phyloP scores from a whole-genome alignment of 1,140 invertebrate species.

The Rhynchophorus ferrugineus region DNA sequence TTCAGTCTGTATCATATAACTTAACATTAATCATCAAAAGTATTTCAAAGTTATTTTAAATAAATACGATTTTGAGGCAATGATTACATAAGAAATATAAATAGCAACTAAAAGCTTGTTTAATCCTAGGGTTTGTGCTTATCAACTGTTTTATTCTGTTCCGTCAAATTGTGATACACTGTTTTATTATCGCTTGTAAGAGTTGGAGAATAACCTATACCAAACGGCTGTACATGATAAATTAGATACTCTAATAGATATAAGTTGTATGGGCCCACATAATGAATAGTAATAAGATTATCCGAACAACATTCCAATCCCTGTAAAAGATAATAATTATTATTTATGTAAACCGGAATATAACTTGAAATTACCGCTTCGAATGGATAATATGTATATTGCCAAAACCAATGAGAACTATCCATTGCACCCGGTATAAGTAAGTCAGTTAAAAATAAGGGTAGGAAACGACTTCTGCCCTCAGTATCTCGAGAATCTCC shows the following conservation, averaged over 20 bases:
- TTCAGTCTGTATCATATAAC: no score
- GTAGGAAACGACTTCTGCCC: conserved; percentile 86
- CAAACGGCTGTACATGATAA: conserved; percentile 88
- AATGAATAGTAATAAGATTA: conserved; percentile 92
- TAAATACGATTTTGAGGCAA: no score
- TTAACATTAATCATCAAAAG: no score
- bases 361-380: conserved; percentile 55
- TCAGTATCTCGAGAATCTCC: conserved; percentile 78
- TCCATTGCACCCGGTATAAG: conserved; percentile 75
- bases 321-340: no score
- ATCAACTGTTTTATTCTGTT: no score
- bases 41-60: no score
- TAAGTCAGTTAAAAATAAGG: conserved; percentile 84
- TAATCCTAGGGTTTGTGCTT: no score
- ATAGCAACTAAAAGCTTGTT: no score
- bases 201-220: conserved; percentile 34
- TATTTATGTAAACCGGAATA: no score
- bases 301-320: conserved; percentile 92
- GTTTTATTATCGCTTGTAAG: no score
- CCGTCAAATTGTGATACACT: no score
- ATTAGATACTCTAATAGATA: conserved; percentile 93
- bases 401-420: conserved; percentile 87
- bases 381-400: conserved; percentile 84
- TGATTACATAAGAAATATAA: no score
- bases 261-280: conserved; percentile 86